Evolutionary conservation across 2,113 vertebrate genomes (phyloP).

Genomic region (Percopsis transmontana): DNA sequence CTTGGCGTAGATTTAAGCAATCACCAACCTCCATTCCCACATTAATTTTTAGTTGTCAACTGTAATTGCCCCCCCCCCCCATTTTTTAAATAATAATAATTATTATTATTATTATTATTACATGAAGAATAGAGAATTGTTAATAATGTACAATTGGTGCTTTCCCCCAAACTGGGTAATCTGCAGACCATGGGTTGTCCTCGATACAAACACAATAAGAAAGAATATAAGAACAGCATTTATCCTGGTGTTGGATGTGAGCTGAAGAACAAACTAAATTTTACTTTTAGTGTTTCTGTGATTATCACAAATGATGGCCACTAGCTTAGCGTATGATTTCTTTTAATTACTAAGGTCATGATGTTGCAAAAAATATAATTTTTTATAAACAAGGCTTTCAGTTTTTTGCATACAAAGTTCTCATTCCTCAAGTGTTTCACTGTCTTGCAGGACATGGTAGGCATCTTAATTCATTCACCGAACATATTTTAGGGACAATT

Average conservation of each 20-base stretch:
- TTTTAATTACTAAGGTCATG: conserved; percentile 45
- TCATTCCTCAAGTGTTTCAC: conserved; percentile 51
- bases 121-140: conserved; percentile 63
- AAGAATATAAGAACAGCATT: background rate
- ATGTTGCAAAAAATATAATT: conserved; percentile 35
- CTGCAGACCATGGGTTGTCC: background rate
- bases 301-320: conserved; percentile 55
- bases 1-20: conserved; percentile 80
- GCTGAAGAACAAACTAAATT: conserved; percentile 50
- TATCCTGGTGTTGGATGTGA: conserved; percentile 35
- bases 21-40: conserved; percentile 73
- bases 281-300: conserved; percentile 61
- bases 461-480: conserved; percentile 36
- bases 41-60: conserved; percentile 75
- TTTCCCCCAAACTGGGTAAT: conserved; percentile 15
- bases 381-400: conserved; percentile 49
- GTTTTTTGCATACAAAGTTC: conserved; percentile 52
- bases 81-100: too few species aligned
- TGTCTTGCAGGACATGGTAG: conserved; percentile 30
- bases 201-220: conserved; percentile 5
- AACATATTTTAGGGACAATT: conserved; percentile 70
- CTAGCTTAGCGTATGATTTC: conserved; percentile 54
- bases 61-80: conserved; percentile 78
- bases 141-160: conserved; percentile 45
- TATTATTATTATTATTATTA: conserved; percentile 31